Evolutionary conservation across 2,113 vertebrate species (phyloP).

Genomic region (Atlantisia rogersi): DNA sequence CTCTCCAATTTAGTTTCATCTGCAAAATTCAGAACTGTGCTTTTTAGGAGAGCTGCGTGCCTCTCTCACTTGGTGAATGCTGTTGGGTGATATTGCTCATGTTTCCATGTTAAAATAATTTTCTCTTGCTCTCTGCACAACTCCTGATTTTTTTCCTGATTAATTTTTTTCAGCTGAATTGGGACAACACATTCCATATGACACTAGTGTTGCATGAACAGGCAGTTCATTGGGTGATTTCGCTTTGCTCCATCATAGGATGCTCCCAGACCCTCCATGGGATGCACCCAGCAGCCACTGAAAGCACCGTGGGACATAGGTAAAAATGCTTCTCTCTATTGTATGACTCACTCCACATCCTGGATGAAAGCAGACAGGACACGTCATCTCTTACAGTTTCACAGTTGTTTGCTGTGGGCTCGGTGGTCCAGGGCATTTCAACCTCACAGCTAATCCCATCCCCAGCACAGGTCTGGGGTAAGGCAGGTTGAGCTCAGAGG

Average conservation of each 20-base stretch:
- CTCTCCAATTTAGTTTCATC: not conserved
- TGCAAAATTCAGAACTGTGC: not conserved
- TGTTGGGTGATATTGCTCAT: not conserved
- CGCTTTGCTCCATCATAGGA: not conserved
- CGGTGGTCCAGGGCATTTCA: not conserved
- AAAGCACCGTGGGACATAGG: fast-evolving
- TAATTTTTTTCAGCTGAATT: not conserved
- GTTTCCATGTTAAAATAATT: not conserved
- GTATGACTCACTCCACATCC: not conserved
- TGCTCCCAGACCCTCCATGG: not conserved
- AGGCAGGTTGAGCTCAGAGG: not conserved
- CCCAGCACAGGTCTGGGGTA: not conserved
- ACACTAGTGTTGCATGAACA: not conserved
- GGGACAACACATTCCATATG: not conserved
- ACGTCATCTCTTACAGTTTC: not conserved
- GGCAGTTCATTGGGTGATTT: not conserved
- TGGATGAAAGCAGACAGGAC: not conserved
- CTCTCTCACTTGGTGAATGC: not conserved
- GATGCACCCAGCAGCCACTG: not conserved
- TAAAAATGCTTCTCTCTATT: not conserved
- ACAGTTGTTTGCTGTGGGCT: not conserved
- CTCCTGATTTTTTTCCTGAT: not conserved
- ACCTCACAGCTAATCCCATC: not conserved
- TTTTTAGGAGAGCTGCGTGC: not conserved
- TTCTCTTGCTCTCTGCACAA: not conserved